Evolutionary conservation across 2,113 vertebrate genomes (phyloP).

Genomic region (Eolophus roseicapilla): DNA sequence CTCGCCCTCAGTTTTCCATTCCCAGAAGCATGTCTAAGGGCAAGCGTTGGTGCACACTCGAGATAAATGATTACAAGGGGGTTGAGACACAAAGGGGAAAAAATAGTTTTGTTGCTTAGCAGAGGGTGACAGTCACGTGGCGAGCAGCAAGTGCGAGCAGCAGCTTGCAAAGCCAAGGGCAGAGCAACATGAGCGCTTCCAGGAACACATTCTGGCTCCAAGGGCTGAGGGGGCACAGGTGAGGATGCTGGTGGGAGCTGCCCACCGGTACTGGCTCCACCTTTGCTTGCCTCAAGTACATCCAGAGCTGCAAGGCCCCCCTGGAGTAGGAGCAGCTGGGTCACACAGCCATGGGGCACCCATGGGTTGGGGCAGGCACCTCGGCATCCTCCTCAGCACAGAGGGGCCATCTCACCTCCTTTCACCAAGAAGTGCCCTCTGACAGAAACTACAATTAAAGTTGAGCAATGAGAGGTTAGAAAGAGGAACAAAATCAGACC

Average conservation of each 20-base stretch:
- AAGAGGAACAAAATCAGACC: background rate
- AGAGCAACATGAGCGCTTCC: background rate
- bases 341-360: rapidly evolving
- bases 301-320: background rate
- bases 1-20: background rate
- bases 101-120: background rate
- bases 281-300: background rate
- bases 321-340: background rate
- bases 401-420: background rate
- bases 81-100: slow-evolving; percentile 21
- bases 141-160: rapidly evolving
- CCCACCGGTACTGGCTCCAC: background rate
- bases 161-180: background rate
- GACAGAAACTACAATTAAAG: background rate
- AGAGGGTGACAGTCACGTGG: background rate
- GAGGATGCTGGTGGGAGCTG: background rate
- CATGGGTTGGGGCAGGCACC: rapidly evolving
- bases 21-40: background rate
- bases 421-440: background rate
- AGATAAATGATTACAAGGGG: slow-evolving; percentile 40
- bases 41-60: background rate
- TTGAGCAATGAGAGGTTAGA: background rate
- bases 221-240: background rate
- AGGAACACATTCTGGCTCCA: background rate
- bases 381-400: background rate